A percentile compares a stretch with the other conserved stretches of the same genome.
phyloP scores from a whole-genome alignment of 1,140 invertebrate genomes.

The Helicoverpa armigera region DNA sequence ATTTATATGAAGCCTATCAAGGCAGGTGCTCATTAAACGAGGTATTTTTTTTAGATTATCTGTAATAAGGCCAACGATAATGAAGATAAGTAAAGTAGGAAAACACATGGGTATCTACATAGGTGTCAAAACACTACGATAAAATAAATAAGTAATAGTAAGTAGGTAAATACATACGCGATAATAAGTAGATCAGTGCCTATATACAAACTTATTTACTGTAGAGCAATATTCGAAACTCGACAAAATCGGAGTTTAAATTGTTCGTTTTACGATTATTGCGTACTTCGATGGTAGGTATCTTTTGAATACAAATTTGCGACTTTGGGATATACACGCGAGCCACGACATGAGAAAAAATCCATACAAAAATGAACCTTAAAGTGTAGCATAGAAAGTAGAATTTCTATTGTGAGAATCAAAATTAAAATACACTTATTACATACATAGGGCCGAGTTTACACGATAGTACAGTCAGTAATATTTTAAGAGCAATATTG shows the following conservation, averaged over 20 bases:
- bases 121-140: constrained; percentile 15
- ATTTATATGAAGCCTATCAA: too few species aligned
- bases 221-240: constrained; percentile 66
- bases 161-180: constrained; percentile 2
- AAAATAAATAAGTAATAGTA: constrained; percentile 40
- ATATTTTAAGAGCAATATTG: constrained; percentile 63
- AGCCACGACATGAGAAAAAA: constrained; percentile 45
- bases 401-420: constrained; percentile 1
- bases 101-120: background rate
- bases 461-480: constrained; percentile 56
- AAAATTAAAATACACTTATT: constrained; percentile 38
- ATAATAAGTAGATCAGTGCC: constrained; percentile 46
- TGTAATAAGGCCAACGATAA: too few species aligned
- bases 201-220: constrained; percentile 57
- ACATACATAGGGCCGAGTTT: constrained; percentile 58
- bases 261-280: constrained; percentile 80
- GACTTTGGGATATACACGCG: constrained; percentile 63
- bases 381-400: constrained; percentile 6
- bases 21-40: too few species aligned
- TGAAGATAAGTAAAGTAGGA: background rate
- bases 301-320: constrained; percentile 80
- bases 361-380: constrained; percentile 49
- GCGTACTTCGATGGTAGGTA: constrained; percentile 74
- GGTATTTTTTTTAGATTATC: too few species aligned
- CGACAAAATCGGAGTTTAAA: constrained; percentile 77